Percentiles rank a stretch among this genome's conserved stretches.
Evolutionary conservation across 2,113 vertebrate species (phyloP).

Genomic region (Osmerus eperlanus): DNA sequence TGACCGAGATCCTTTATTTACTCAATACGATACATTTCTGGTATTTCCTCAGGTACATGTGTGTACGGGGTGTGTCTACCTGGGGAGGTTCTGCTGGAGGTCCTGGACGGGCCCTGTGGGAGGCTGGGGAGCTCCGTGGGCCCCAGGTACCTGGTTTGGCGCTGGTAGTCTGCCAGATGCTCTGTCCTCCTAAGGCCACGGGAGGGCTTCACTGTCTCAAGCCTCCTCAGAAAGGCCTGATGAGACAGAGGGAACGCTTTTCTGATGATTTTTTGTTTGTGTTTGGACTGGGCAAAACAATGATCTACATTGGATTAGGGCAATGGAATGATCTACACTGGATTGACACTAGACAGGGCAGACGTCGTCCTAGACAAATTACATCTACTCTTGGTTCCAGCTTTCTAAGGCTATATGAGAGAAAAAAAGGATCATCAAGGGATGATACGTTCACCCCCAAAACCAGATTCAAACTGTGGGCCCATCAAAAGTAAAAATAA

Average conservation of each 20-base stretch:
- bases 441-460: background rate
- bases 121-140: conserved; percentile 26
- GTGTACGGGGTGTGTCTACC: conserved; percentile 20
- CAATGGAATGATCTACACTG: too few species aligned
- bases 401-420: conserved; percentile 8
- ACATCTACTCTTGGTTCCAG: too few species aligned
- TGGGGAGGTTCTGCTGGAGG: conserved; percentile 63
- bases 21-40: too few species aligned
- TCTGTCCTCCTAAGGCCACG: conserved; percentile 82
- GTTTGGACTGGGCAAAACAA: too few species aligned
- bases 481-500: conserved; percentile 50
- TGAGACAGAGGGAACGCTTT: conserved; percentile 8
- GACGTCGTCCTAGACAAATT: too few species aligned
- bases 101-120: conserved; percentile 43
- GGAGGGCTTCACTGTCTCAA: conserved; percentile 88
- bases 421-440: background rate
- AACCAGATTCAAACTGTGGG: conserved; percentile 18
- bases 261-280: too few species aligned
- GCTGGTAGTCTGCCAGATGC: conserved; percentile 86
- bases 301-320: too few species aligned
- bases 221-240: conserved; percentile 86
- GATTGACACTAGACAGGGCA: too few species aligned
- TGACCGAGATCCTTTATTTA: background rate
- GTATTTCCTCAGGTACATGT: background rate
- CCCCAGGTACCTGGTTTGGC: conserved; percentile 73